Evolutionary conservation across 2,797 vertebrate genomes (phyloP).

Genomic region (Aphelocoma californica): DNA sequence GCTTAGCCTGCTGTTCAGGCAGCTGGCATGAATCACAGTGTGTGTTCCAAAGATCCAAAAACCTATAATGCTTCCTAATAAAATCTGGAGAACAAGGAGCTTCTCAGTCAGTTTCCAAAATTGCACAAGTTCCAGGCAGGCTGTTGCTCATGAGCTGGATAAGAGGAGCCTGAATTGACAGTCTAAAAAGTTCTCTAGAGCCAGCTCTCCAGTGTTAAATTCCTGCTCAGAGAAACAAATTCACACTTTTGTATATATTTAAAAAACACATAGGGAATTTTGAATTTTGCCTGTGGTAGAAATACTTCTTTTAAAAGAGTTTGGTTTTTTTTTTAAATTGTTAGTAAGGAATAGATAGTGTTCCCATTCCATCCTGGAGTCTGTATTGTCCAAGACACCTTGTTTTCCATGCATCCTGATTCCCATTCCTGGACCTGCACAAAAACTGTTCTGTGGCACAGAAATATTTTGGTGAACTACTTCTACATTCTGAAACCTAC

Average conservation of each 20-base stretch:
- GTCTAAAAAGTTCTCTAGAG: not conserved
- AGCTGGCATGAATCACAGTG: not conserved
- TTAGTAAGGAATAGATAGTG: not conserved
- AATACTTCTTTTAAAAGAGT: not conserved
- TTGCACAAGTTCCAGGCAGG: not conserved
- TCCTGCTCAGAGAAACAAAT: not conserved
- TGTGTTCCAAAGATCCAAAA: not conserved
- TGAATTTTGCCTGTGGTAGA: not conserved
- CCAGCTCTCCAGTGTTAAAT: not conserved
- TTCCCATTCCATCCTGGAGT: not conserved
- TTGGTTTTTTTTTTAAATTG: not conserved
- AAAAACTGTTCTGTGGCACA: not conserved
- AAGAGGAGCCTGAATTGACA: not conserved
- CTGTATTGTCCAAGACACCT: not conserved
- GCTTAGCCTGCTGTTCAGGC: not conserved
- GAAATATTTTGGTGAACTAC: not conserved
- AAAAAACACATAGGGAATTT: not conserved
- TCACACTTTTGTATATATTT: not conserved
- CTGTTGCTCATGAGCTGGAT: not conserved
- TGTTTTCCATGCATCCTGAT: not conserved
- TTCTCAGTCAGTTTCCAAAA: not conserved
- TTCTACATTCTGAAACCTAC: not conserved
- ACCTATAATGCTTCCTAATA: not conserved
- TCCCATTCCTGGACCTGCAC: not conserved
- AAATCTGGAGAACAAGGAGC: not conserved